Conservation (phyloP, 64 coral and sea anemone genomes). For the Porites australiensis region DNA sequence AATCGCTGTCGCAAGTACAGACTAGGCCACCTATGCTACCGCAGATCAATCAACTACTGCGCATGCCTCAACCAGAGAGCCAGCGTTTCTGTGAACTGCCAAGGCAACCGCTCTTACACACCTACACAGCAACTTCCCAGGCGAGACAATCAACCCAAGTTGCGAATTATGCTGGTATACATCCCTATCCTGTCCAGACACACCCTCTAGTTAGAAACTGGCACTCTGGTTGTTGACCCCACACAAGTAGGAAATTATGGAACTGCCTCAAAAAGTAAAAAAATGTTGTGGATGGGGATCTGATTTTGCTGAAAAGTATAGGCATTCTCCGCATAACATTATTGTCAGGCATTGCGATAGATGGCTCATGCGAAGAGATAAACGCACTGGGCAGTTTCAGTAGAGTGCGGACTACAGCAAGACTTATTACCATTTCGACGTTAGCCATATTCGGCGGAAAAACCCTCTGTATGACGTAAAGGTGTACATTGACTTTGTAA, state of each 20-base stretch:
- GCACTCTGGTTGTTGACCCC: constrained; percentile 21
- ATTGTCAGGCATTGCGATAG: constrained; percentile 9
- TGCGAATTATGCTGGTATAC: no score
- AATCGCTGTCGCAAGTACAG: no score
- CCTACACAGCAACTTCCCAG: no score
- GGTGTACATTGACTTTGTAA: neutral
- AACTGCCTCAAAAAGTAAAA: neutral
- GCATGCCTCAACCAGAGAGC: no score
- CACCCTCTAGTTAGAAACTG: neutral
- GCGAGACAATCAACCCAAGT: no score
- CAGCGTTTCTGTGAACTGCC: no score
- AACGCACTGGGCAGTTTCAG: neutral
- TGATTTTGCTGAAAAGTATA: neutral
- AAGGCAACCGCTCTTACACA: no score
- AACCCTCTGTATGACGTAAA: constrained; percentile 4
- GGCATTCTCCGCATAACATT: neutral
- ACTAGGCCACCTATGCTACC: no score
- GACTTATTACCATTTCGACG: constrained; percentile 15
- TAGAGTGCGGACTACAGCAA: constrained; percentile 12
- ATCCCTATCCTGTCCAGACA: no score
- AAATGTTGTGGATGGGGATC: constrained; percentile 13
- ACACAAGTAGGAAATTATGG: neutral
- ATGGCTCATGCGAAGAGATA: constrained; percentile 6
- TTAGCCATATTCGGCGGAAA: constrained; percentile 7
- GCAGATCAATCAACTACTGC: no score